phyloP scores from a whole-genome alignment of 2,797 vertebrate species.

The Echiichthys vipera region DNA sequence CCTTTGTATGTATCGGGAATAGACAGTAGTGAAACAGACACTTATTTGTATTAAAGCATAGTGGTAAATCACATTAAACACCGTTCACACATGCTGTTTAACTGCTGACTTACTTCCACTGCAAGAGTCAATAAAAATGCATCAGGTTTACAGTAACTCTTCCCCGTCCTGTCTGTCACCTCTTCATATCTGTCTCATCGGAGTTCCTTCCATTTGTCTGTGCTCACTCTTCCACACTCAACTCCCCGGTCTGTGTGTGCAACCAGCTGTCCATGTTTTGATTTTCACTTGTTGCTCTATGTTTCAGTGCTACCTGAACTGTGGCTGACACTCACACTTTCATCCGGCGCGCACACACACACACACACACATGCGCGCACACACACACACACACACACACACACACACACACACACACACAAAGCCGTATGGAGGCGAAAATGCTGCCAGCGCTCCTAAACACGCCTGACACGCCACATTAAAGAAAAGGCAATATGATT shows the following conservation, averaged over 20 bases:
- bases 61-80: not conserved
- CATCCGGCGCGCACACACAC: slow-evolving; percentile 2
- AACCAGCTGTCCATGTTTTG: slow-evolving; percentile 75
- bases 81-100: not conserved
- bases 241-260: slow-evolving; percentile 13
- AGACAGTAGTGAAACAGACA: not conserved
- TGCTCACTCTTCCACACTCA: slow-evolving; percentile 41
- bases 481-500: slow-evolving; percentile 40
- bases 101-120: not conserved
- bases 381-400: slow-evolving; percentile 3
- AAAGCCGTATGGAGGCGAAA: not conserved
- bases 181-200: slow-evolving; percentile 41
- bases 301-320: slow-evolving; percentile 60
- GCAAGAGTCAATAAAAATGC: not conserved
- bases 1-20: not conserved
- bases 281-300: slow-evolving; percentile 75
- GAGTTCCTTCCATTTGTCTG: slow-evolving; percentile 38
- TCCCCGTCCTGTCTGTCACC: slow-evolving; percentile 52
- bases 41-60: not conserved
- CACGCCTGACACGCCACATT: slow-evolving; percentile 27
- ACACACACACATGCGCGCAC: slow-evolving; percentile 1
- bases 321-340: slow-evolving; percentile 47
- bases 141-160: not conserved
- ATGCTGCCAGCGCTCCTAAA: slow-evolving; percentile 36
- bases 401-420: not conserved